Evolutionary conservation across 2,888 invertebrate species (phyloP).

Genomic region (Phengaris alcon): DNA sequence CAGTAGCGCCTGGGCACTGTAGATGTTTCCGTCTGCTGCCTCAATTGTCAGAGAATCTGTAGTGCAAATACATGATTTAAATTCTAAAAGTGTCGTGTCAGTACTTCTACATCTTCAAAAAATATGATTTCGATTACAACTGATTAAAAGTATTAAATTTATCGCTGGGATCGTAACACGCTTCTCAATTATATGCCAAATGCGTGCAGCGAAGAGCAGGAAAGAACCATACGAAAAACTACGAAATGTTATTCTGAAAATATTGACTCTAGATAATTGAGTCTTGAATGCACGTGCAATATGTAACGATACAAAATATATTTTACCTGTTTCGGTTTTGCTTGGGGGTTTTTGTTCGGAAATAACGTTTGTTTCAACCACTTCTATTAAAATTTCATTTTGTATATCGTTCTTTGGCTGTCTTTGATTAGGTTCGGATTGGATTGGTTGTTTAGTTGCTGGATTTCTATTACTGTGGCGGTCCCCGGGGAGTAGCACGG

Average conservation of each 20-base stretch:
- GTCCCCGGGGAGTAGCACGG: constrained; percentile 64
- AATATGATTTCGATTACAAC: no score
- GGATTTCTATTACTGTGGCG: constrained; percentile 67
- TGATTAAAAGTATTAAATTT: not conserved
- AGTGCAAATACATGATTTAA: constrained; percentile 37
- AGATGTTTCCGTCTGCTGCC: constrained; percentile 83
- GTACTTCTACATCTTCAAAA: not conserved
- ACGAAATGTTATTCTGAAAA: constrained; percentile 31
- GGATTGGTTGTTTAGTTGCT: constrained; percentile 66
- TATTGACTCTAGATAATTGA: not conserved
- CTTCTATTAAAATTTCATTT: constrained; percentile 83
- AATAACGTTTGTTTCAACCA: constrained; percentile 82
- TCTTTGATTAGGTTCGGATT: constrained; percentile 72
- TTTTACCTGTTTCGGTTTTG: constrained; percentile 72
- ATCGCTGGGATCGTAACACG: not conserved
- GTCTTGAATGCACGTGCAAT: not conserved
- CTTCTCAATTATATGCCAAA: no score
- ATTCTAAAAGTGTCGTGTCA: not conserved
- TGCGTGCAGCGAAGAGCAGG: no score
- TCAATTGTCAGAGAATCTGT: constrained; percentile 73
- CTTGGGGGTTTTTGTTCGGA: constrained; percentile 73
- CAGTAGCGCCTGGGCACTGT: constrained; percentile 89
- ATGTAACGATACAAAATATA: not conserved
- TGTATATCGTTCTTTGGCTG: constrained; percentile 79
- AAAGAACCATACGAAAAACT: not conserved